These are phyloP conservation scores for Drosophila villosipedis DNA, from an alignment of 2,888 invertebrate species.

Conservation along the genomic window DNA sequence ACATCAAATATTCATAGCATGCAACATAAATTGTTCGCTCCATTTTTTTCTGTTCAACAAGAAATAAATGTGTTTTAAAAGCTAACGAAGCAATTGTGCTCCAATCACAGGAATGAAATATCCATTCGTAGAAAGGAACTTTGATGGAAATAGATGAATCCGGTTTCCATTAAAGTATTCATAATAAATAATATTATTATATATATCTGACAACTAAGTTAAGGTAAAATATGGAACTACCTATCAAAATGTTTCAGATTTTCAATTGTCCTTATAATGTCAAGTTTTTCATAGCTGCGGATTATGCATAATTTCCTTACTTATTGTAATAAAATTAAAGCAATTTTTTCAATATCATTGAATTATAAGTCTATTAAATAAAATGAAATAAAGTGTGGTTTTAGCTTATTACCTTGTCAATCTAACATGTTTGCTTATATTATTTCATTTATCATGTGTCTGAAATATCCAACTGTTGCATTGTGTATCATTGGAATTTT, in stretches of 20 bases:
- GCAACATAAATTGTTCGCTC: conserved; percentile 47
- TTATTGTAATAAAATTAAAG: background rate
- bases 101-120: conserved; percentile 12
- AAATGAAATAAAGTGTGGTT: too few species aligned
- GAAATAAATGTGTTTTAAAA: conserved; percentile 55
- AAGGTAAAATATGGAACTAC: background rate
- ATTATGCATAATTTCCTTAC: background rate
- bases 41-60: conserved; percentile 2
- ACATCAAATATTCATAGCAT: conserved; percentile 65
- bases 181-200: background rate
- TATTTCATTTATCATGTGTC: accelerated
- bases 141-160: conserved; percentile 5
- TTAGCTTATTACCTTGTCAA: too few species aligned
- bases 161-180: conserved; percentile 19
- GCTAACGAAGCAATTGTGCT: conserved; percentile 77
- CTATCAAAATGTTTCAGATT: background rate
- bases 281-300: background rate
- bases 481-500: background rate
- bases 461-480: background rate
- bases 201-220: background rate
- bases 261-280: background rate
- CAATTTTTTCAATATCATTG: too few species aligned
- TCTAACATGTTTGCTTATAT: too few species aligned
- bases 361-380: too few species aligned
- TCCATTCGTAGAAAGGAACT: background rate